Evolutionary conservation across 2,797 vertebrate genomes (phyloP).

Genomic region (Miichthys miiuy): DNA sequence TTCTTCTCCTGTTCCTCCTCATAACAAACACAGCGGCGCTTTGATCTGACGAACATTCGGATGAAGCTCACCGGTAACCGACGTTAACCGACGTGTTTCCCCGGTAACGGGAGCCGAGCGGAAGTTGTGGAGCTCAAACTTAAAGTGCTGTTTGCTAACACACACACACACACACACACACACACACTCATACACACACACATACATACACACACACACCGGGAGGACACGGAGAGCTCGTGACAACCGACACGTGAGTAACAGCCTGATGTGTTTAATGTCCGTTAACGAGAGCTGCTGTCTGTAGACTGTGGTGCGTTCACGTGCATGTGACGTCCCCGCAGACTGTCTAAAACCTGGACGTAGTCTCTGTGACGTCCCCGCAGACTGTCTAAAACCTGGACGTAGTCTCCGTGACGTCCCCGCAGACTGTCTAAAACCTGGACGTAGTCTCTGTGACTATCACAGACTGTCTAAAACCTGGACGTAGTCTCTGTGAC

Average conservation of each 20-base stretch:
- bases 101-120: too few species aligned
- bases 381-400: too few species aligned
- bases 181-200: constrained; percentile 3
- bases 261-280: background rate
- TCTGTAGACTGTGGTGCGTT: background rate
- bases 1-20: constrained; percentile 53
- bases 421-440: too few species aligned
- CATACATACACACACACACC: constrained; percentile 16
- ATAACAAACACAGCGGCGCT: constrained; percentile 46
- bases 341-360: too few species aligned
- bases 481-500: too few species aligned
- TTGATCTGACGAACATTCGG: background rate
- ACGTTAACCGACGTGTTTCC: background rate
- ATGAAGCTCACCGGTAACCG: too few species aligned
- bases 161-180: constrained; percentile 14
- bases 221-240: background rate
- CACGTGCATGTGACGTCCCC: background rate
- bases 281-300: background rate
- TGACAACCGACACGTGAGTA: constrained; percentile 26
- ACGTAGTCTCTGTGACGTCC: too few species aligned
- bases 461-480: too few species aligned
- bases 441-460: too few species aligned
- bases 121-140: constrained; percentile 31
- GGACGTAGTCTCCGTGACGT: too few species aligned
- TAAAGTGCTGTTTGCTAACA: constrained; percentile 26